A percentile compares a stretch with the other conserved stretches of the same genome.
Evolutionary conservation across 2,797 vertebrate genomes (phyloP).

Genomic region (Spea hammondii): DNA sequence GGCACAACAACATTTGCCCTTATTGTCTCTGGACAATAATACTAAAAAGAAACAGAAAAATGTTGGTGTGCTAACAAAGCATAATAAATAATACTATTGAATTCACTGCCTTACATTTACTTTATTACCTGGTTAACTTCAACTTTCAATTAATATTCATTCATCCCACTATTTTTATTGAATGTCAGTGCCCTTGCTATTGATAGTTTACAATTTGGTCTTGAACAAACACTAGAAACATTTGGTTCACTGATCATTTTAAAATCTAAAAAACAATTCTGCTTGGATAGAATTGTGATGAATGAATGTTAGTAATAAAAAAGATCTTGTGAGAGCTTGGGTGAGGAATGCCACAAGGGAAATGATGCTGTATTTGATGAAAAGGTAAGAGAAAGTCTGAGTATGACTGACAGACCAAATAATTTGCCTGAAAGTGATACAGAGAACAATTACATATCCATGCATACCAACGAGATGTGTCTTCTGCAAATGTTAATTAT

Average conservation of each 20-base stretch:
- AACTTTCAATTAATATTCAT: too few relatives aligned
- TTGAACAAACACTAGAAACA: slow-evolving; percentile 8
- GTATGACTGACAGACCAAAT: slow-evolving; percentile 13
- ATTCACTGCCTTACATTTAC: too few relatives aligned
- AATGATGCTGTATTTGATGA: slow-evolving; percentile 37
- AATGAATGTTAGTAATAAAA: slow-evolving; percentile 40
- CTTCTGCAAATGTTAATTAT: too few relatives aligned
- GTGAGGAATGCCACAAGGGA: slow-evolving; percentile 38
- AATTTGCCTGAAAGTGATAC: background rate
- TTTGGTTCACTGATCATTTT: slow-evolving; percentile 26
- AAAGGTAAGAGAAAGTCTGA: slow-evolving; percentile 37
- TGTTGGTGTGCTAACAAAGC: too few relatives aligned
- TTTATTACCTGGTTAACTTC: too few relatives aligned
- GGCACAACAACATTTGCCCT: too few relatives aligned
- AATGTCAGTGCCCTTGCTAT: slow-evolving; percentile 14
- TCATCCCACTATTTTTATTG: background rate
- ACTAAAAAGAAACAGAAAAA: too few relatives aligned
- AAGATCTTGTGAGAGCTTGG: slow-evolving; percentile 35
- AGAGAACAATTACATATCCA: background rate
- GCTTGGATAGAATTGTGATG: slow-evolving; percentile 32
- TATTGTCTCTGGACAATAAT: too few relatives aligned
- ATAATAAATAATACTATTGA: too few relatives aligned
- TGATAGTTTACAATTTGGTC: slow-evolving; percentile 17
- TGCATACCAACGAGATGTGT: background rate
- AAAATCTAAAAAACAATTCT: slow-evolving; percentile 8